These are phyloP conservation scores for Euplexia lucipara DNA, from an alignment of 2,888 invertebrate species.

Conservation along the genomic window DNA sequence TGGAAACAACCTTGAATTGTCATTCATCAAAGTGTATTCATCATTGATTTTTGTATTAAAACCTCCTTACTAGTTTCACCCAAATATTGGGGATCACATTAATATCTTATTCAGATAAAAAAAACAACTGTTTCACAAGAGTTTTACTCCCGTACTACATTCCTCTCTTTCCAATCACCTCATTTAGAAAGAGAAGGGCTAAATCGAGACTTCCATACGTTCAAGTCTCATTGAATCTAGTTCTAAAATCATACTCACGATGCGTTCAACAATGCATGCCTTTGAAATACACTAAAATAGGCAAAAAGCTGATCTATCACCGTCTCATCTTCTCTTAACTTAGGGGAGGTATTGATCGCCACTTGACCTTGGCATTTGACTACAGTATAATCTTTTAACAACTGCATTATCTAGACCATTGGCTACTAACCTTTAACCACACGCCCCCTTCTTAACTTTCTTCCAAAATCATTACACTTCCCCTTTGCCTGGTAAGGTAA, in stretches of 20 bases:
- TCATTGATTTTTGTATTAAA: too few relatives aligned
- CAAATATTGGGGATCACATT: not conserved
- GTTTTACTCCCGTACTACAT: conserved; percentile 1
- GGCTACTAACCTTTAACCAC: too few relatives aligned
- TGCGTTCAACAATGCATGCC: conserved; percentile 18
- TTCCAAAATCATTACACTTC: too few relatives aligned
- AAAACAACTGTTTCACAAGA: conserved; percentile 8
- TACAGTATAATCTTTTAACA: conserved; percentile 12
- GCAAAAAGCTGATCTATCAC: conserved; percentile 33
- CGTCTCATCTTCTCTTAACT: conserved; percentile 17
- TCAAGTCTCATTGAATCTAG: conserved; percentile 1
- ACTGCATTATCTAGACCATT: conserved; percentile 8
- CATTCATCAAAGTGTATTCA: too few relatives aligned
- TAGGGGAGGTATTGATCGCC: conserved; percentile 25
- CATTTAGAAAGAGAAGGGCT: conserved; percentile 19
- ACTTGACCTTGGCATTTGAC: conserved; percentile 1
- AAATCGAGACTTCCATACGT: not conserved
- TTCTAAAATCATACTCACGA: conserved; percentile 7
- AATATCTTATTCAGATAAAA: conserved; percentile 27
- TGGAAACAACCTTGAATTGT: not conserved
- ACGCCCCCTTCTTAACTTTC: too few relatives aligned
- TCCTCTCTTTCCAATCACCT: conserved; percentile 10
- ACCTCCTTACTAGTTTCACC: not conserved
- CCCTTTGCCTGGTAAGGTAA: too few relatives aligned
- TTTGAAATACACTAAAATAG: conserved; percentile 8